Percentiles rank a stretch among this genome's conserved stretches.
These are phyloP conservation scores for Chrysina gloriosa DNA, from an alignment of 2,888 invertebrate species.

Conservation along the genomic window DNA sequence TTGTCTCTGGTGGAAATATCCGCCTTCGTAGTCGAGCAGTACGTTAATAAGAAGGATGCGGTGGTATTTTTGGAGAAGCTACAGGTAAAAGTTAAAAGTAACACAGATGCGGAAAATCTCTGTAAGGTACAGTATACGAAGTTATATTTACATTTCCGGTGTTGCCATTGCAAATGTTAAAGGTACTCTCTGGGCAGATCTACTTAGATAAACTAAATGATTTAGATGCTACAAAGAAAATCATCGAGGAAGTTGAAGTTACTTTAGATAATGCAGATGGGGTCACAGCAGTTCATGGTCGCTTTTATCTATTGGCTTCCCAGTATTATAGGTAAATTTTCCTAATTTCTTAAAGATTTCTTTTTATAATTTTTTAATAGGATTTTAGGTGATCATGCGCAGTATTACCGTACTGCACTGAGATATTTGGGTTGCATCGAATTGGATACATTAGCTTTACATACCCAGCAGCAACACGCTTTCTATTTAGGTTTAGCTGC, in stretches of 20 bases:
- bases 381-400: constrained; percentile 88
- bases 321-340: constrained; percentile 81
- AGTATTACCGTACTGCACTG: constrained; percentile 95
- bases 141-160: too few relatives aligned
- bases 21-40: constrained; percentile 80
- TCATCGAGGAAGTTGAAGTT: constrained; percentile 88
- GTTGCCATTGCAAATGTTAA: constrained; percentile 51
- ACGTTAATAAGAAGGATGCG: constrained; percentile 83
- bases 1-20: constrained; percentile 91
- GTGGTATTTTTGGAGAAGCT: constrained; percentile 89
- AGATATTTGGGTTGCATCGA: constrained; percentile 79
- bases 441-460: constrained; percentile 72
- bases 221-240: constrained; percentile 81
- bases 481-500: constrained; percentile 94
- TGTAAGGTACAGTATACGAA: too few relatives aligned
- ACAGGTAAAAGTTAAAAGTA: constrained; percentile 86
- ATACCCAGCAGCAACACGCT: constrained; percentile 81
- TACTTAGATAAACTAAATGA: constrained; percentile 82
- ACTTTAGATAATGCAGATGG: constrained; percentile 91
- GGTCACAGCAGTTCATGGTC: constrained; percentile 91
- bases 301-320: constrained; percentile 93
- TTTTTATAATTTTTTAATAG: constrained; percentile 56
- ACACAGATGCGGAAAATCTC: constrained; percentile 88
- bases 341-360: neutral
- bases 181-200: constrained; percentile 84